phyloP scores from a whole-genome alignment of 2,888 invertebrate species.

The Isotomurus palustris region DNA sequence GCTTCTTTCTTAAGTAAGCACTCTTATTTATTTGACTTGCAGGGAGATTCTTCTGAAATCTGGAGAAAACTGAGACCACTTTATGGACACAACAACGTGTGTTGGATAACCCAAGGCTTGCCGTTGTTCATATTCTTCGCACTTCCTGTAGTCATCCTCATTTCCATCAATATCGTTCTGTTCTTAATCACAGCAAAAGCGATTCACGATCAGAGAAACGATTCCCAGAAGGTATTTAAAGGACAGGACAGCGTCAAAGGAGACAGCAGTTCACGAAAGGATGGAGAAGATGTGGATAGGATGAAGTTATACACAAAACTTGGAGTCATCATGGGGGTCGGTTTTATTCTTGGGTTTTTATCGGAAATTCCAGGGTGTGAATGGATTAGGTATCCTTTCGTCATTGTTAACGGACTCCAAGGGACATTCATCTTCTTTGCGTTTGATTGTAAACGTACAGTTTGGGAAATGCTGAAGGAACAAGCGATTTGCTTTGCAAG shows the following conservation, averaged over 20 bases:
- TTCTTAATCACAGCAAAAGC: slow-evolving; percentile 49
- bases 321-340: slow-evolving; percentile 52
- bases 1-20: slow-evolving; percentile 31
- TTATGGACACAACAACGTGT: slow-evolving; percentile 46
- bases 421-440: slow-evolving; percentile 52
- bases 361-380: slow-evolving; percentile 48
- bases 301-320: slow-evolving; percentile 50
- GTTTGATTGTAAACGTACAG: slow-evolving; percentile 49
- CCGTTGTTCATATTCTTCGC: slow-evolving; percentile 51
- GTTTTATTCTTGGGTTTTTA: slow-evolving; percentile 52
- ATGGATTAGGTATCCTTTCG: slow-evolving; percentile 52
- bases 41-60: slow-evolving; percentile 4
- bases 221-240: slow-evolving; percentile 24
- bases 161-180: slow-evolving; percentile 50
- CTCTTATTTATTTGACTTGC: too few relatives aligned
- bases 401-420: slow-evolving; percentile 52
- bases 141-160: slow-evolving; percentile 49
- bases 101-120: slow-evolving; percentile 51
- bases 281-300: slow-evolving; percentile 33
- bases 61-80: slow-evolving; percentile 36
- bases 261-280: not conserved
- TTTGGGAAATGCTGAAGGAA: slow-evolving; percentile 46
- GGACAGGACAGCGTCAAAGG: slow-evolving; percentile 19
- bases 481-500: too few relatives aligned
- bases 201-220: slow-evolving; percentile 34